Base-by-base conservation (phyloP, 2,888 invertebrate species). In the Tetranychus piercei region DNA sequence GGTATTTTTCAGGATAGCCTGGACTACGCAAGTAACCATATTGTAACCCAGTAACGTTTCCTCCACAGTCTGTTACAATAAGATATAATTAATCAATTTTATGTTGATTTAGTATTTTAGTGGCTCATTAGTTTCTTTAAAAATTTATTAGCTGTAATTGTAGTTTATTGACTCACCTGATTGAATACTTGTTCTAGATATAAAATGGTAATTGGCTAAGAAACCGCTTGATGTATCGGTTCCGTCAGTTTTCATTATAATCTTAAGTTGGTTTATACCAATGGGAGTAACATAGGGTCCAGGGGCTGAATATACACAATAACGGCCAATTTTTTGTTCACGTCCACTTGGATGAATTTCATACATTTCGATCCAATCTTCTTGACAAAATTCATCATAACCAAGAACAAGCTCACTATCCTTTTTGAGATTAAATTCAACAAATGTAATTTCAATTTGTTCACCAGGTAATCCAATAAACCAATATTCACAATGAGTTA, bases 301-400 rank as follows among this genome's bases (percentile, higher is more conserved):
- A 15, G 97, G 97, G 74, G 92, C 89, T 77, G 91, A 90, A 80
- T 87, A 86, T 77, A 90, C 89, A 84, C 97, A 97, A 86, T 94
- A 96, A 78, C 93, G 88, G 73, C 93, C 94, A 78, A 94, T 88
- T 81, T 92, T 86, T 80, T 89, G 89, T 81, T 90, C 79, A 6
- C 78, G 72, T 34, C 78, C 78, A n/a, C 74, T 77, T 3, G 77
- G 87, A 80, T 91, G 92, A 80, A 91, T 87, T 84, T 93, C 92
- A 86, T 91, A 93, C 81, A 94, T 90, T 84, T 94, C 94, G 80
- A 94, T 85, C 92, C 92, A 94, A 84, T 94, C 94, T 83, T 94
- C 92, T 83, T 88, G 89, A 84, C 94, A 94, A 77, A 88, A 87
- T 74, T 88, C 79, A 72, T 79, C 79, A 74, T 79, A 79, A 64